phyloP scores from a whole-genome alignment of 92 coral and sea anemone genomes.

The Metridium senile region DNA sequence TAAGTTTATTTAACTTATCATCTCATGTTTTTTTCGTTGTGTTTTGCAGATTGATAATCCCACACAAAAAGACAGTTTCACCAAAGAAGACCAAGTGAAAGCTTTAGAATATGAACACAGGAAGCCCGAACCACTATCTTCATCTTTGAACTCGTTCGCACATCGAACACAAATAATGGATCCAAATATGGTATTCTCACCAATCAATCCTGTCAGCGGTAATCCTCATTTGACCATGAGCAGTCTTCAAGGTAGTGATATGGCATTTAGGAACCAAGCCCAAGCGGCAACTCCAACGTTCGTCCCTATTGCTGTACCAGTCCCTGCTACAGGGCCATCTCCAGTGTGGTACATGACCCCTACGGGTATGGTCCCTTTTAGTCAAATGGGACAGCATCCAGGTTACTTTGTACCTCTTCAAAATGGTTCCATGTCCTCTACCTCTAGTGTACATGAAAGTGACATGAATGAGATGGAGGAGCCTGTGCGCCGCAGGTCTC shows the following conservation, averaged over 20 bases:
- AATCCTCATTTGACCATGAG: slow-evolving; percentile 32
- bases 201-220: slow-evolving; percentile 75
- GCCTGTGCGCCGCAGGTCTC: not conserved
- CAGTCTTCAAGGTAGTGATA: slow-evolving; percentile 12
- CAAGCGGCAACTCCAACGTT: slow-evolving; percentile 44
- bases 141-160: slow-evolving; percentile 31
- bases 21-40: not conserved
- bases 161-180: slow-evolving; percentile 40
- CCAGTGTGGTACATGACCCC: slow-evolving; percentile 87
- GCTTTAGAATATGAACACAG: not conserved
- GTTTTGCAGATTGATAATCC: not conserved
- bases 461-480: slow-evolving; percentile 38
- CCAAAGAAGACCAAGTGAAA: not conserved
- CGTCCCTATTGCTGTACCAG: slow-evolving; percentile 78
- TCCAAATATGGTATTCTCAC: slow-evolving; percentile 58
- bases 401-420: slow-evolving; percentile 42
- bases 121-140: slow-evolving; percentile 63
- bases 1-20: not conserved
- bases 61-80: not conserved
- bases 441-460: slow-evolving; percentile 11
- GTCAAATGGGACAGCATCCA: slow-evolving; percentile 53
- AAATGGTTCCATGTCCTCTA: slow-evolving; percentile 20
- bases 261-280: slow-evolving; percentile 24
- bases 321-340: slow-evolving; percentile 53
- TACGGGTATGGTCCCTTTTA: slow-evolving; percentile 63